Base-by-base conservation (phyloP, 1,140 invertebrate species). In the Leptopilina clavipes region DNA sequence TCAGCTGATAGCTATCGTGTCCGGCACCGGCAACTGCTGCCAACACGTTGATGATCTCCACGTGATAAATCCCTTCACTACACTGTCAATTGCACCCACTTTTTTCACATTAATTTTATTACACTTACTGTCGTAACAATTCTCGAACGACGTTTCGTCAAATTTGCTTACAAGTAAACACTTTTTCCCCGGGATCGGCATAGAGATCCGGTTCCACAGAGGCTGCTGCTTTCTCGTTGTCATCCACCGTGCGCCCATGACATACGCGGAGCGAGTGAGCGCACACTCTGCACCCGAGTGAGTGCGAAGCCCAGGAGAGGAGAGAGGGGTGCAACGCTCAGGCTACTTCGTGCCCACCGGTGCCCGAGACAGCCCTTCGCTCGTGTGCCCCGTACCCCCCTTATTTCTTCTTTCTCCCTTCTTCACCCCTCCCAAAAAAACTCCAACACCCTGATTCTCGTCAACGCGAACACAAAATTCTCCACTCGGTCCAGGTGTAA, bases 261-360 rank as follows among this genome's bases (percentile, higher is more conserved):
- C 87, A 88, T 81, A 86, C 84, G 79, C 86, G 84, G 83, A 83
- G 81, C 84, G 83, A 88, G 85, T 88, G 86, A 88, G 80, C 81
- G 78, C 82, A 82, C 82, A 79, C 82, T 59, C 79, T 75, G 79
- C 81, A 71, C 83, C 78, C 82, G 78, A 82, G 82, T 81, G 83
- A 81, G 79, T 84, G 79, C 82, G 76, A 75, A 22, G 70, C 11
- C 71, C 71, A 76, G 10, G 71, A 22, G 71, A 22, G 52, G 22
- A 43, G 48, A 54, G 75, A 71, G 81, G 54, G 40, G 48, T 72
- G 72, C 71, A 72, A 72, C 79, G 2, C 74, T 78, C 74, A 78
- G 76, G 71, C 70, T 74, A 59, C 17, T 73, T 40, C 56, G 48
- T 54, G 17, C 73, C 72, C 70, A 25, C 70, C 52, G 45, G 74